Conservation (phyloP, 2,113 vertebrate genomes). For the Hylia prasina region DNA sequence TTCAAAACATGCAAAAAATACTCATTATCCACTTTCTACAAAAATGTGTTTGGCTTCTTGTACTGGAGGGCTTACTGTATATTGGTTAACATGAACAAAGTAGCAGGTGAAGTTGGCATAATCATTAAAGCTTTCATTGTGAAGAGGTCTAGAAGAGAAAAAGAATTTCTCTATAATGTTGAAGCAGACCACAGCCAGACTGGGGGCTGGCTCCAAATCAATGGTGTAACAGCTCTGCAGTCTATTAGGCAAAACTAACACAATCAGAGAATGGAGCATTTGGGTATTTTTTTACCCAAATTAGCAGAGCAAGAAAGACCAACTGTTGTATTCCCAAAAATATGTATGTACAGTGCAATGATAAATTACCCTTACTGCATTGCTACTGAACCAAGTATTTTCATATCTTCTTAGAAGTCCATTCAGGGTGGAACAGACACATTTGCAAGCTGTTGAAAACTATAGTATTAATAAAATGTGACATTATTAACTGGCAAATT, state of each 20-base stretch:
- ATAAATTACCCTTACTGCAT: not conserved
- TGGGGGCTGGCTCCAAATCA: not conserved
- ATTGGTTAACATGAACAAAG: not conserved
- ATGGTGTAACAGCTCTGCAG: not conserved
- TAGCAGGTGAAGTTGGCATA: not conserved
- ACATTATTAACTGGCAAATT: not conserved
- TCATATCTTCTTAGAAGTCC: not conserved
- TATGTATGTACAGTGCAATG: rapidly evolving
- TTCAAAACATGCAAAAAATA: not conserved
- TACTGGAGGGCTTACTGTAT: not conserved
- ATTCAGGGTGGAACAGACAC: not conserved
- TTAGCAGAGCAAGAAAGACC: not conserved
- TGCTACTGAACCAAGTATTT: not conserved
- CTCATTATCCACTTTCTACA: not conserved
- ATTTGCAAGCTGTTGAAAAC: not conserved
- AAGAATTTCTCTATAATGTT: not conserved
- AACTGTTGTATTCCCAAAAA: not conserved
- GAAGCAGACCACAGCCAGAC: not conserved
- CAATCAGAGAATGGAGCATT: not conserved
- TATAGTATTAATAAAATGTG: not conserved
- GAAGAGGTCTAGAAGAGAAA: not conserved
- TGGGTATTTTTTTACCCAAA: not conserved
- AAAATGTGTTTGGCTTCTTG: not conserved
- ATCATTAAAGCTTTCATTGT: not conserved
- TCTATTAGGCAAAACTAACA: not conserved